These are phyloP conservation scores for Himalopsyche japonica DNA, from an alignment of 2,888 invertebrate genomes.

Conservation along the genomic window DNA sequence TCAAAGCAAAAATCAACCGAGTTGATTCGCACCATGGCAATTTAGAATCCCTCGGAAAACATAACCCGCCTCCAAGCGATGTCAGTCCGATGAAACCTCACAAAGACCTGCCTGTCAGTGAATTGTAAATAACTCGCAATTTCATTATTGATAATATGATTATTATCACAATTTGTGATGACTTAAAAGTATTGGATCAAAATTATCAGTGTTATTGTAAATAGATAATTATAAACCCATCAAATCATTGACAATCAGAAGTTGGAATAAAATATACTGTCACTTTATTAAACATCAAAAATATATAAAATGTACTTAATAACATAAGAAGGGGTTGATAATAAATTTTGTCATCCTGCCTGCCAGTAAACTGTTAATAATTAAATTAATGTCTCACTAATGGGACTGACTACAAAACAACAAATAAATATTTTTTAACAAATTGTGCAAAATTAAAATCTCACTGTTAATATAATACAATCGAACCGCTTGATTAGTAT, in stretches of 20 bases:
- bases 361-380: background rate
- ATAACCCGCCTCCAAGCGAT: slow-evolving; percentile 13
- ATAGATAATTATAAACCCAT: background rate
- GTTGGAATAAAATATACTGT: background rate
- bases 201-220: background rate
- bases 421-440: too few relatives aligned
- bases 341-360: background rate
- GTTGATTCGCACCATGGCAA: slow-evolving; percentile 58
- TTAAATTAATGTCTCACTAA: background rate
- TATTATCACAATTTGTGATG: background rate
- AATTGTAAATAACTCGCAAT: background rate
- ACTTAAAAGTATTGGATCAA: background rate
- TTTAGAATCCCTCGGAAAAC: slow-evolving; percentile 48
- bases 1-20: slow-evolving; percentile 58
- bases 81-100: background rate
- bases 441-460: too few relatives aligned
- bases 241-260: background rate
- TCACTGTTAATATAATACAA: too few relatives aligned
- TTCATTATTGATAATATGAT: background rate
- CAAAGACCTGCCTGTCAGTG: background rate
- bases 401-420: background rate
- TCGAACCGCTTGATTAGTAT: too few relatives aligned
- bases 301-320: background rate
- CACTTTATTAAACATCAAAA: background rate
- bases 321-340: background rate